These are phyloP conservation scores for Cheilosia soror DNA, from an alignment of 2,888 invertebrate genomes.

Conservation along the genomic window DNA sequence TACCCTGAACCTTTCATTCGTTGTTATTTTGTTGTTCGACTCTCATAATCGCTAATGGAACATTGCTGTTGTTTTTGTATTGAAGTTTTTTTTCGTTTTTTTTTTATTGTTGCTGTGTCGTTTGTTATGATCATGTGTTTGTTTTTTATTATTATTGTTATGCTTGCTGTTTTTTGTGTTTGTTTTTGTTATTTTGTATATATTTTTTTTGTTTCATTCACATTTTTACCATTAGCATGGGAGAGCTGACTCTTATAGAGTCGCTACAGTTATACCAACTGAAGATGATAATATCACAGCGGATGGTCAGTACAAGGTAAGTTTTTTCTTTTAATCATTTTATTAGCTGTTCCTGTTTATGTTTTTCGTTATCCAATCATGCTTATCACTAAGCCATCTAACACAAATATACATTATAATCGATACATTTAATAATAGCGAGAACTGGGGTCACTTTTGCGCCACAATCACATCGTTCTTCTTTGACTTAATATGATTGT, in stretches of 20 bases:
- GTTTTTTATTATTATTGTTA: slow-evolving; percentile 38
- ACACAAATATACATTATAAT: slow-evolving; percentile 46
- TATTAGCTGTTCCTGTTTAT: slow-evolving; percentile 31
- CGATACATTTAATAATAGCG: slow-evolving; percentile 20
- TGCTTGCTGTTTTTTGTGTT: slow-evolving; percentile 46
- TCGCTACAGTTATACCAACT: slow-evolving; percentile 96
- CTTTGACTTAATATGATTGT: too few relatives aligned
- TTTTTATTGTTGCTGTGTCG: slow-evolving; percentile 55
- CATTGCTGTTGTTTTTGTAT: slow-evolving; percentile 30
- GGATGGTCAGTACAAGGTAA: slow-evolving; percentile 96
- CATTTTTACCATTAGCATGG: slow-evolving; percentile 89
- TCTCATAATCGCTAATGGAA: background rate
- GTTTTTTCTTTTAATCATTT: slow-evolving; percentile 11
- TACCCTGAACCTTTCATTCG: background rate
- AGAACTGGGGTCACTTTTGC: background rate
- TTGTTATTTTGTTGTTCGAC: background rate
- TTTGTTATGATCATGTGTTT: slow-evolving; percentile 53
- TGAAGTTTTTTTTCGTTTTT: slow-evolving; percentile 56
- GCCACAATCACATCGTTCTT: too few relatives aligned
- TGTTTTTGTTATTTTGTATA: slow-evolving; percentile 71
- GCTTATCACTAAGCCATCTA: slow-evolving; percentile 32
- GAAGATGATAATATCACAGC: slow-evolving; percentile 98
- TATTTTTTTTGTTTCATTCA: slow-evolving; percentile 78
- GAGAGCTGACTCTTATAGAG: slow-evolving; percentile 98
- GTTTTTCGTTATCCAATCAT: slow-evolving; percentile 58